Evolutionary conservation across 2,797 vertebrate species (phyloP).

Genomic region (Lutjanus campechanus): DNA sequence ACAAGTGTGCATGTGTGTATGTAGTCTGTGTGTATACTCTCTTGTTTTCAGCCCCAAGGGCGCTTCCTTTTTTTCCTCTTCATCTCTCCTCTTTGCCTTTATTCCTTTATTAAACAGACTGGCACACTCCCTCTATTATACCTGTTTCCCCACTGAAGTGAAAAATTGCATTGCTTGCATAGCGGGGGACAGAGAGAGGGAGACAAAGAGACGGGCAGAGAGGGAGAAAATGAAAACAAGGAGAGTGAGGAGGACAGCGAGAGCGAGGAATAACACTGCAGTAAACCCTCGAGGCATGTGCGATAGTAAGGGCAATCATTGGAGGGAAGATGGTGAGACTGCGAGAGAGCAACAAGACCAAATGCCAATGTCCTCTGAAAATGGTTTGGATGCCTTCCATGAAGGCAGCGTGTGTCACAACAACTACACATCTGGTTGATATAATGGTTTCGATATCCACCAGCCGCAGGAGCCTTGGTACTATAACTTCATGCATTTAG

Average conservation of each 20-base stretch:
- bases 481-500: too few relatives aligned
- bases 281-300: constrained; percentile 67
- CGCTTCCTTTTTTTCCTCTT: constrained; percentile 54
- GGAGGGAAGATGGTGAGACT: constrained; percentile 50
- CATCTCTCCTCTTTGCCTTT: constrained; percentile 70
- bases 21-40: constrained; percentile 41
- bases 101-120: constrained; percentile 80
- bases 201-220: constrained; percentile 53
- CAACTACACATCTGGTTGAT: constrained; percentile 37
- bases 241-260: constrained; percentile 49
- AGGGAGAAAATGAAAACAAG: constrained; percentile 67
- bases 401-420: constrained; percentile 16
- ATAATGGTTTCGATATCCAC: constrained; percentile 13
- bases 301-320: constrained; percentile 60
- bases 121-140: constrained; percentile 73
- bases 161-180: constrained; percentile 74
- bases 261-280: constrained; percentile 56
- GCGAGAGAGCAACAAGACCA: constrained; percentile 46
- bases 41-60: constrained; percentile 64
- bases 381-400: constrained; percentile 36
- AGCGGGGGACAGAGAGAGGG: constrained; percentile 53
- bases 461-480: background rate
- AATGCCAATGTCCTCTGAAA: constrained; percentile 58
- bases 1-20: constrained; percentile 43
- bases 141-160: constrained; percentile 72